A percentile compares a stretch with the other conserved stretches of the same genome.
phyloP scores from a whole-genome alignment of 2,113 vertebrate species.

The Cervus canadensis region DNA sequence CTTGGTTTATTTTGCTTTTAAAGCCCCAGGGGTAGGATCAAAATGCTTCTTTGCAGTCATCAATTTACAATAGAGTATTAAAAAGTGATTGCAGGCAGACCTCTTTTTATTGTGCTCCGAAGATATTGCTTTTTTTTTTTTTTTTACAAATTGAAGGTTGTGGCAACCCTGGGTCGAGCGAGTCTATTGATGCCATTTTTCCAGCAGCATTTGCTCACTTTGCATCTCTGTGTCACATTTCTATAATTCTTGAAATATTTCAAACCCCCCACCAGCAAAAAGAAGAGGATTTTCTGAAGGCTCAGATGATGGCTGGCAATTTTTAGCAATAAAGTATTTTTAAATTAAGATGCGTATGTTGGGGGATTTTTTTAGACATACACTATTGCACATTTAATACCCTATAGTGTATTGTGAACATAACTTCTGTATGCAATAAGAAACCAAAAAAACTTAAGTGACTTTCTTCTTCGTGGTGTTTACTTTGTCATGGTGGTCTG shows the following conservation, averaged over 20 bases:
- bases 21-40: neutral
- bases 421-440: neutral
- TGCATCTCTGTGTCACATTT: neutral
- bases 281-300: neutral
- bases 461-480: neutral
- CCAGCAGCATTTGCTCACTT: neutral
- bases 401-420: neutral
- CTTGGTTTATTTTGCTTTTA: neutral
- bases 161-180: neutral
- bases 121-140: neutral
- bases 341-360: neutral
- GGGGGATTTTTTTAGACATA: neutral
- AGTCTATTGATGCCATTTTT: neutral
- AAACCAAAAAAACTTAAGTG: neutral
- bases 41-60: neutral
- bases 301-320: neutral
- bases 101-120: neutral
- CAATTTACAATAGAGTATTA: neutral
- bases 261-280: neutral
- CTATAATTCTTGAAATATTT: neutral
- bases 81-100: neutral
- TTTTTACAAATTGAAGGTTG: neutral
- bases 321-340: neutral
- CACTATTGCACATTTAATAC: neutral
- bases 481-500: neutral